phyloP scores from a whole-genome alignment of 2,113 vertebrate genomes.

The Rhinolophus ferrumequinum region DNA sequence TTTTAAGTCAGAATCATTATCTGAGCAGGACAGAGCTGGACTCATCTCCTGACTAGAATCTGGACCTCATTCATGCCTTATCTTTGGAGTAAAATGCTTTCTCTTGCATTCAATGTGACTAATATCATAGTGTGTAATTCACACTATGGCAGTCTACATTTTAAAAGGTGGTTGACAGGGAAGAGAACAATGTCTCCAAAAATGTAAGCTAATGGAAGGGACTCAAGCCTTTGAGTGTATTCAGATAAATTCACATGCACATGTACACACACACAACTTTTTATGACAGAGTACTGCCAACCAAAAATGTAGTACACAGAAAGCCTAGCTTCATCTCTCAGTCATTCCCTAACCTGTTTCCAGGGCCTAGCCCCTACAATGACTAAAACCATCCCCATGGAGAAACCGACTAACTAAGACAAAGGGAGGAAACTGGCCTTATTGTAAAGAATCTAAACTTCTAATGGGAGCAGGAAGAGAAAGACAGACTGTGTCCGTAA shows the following conservation, averaged over 20 bases:
- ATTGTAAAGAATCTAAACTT: conserved; percentile 31
- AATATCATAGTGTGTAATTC: neutral
- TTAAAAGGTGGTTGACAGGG: neutral
- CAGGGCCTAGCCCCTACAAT: neutral
- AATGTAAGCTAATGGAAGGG: conserved; percentile 10
- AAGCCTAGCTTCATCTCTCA: neutral
- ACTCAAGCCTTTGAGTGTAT: neutral
- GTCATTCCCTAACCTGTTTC: neutral
- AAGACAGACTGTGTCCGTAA: conserved; percentile 40
- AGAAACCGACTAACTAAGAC: neutral
- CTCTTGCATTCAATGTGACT: conserved; percentile 36
- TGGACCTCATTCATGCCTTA: neutral
- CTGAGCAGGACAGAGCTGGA: neutral
- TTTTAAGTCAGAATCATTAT: neutral
- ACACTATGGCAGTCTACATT: neutral
- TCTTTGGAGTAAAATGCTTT: conserved; percentile 30
- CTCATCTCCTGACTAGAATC: neutral
- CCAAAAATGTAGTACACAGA: neutral
- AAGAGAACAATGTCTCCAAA: conserved; percentile 16
- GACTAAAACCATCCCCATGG: neutral
- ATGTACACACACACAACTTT: neutral
- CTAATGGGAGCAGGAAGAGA: neutral
- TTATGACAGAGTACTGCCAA: neutral
- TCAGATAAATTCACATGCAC: neutral
- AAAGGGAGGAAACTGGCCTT: neutral